Evolutionary conservation across 2,888 invertebrate species (phyloP).

Genomic region (Keiferia lycopersicella): DNA sequence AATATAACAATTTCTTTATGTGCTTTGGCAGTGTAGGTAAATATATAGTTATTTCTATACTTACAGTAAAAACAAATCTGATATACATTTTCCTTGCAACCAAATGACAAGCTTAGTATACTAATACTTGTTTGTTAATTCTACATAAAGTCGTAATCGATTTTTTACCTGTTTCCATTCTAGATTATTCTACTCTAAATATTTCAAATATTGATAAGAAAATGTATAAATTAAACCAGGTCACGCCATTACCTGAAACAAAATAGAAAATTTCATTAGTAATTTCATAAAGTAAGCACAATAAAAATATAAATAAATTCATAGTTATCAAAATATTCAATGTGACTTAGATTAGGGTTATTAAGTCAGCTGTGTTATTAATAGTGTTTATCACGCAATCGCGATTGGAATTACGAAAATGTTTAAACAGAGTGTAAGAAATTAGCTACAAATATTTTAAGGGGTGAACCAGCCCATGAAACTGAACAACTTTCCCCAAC

Average conservation of each 20-base stretch:
- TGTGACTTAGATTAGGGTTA: constrained; percentile 24
- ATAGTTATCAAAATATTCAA: constrained; percentile 22
- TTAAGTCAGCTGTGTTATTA: constrained; percentile 11
- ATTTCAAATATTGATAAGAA: not conserved
- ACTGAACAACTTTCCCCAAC: no score
- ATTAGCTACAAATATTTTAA: no score
- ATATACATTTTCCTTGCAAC: no score
- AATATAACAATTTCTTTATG: no score
- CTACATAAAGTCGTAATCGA: no score
- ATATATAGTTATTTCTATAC: no score
- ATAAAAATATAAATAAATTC: constrained; percentile 17
- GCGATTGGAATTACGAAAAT: not conserved
- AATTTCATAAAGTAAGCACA: not conserved
- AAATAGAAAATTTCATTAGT: constrained; percentile 17
- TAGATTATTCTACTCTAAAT: not conserved
- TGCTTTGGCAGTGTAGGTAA: no score
- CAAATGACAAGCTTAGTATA: no score
- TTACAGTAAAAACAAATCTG: no score
- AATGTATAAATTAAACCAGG: constrained; percentile 1
- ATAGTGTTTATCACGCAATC: constrained; percentile 22
- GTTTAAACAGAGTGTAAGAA: no score
- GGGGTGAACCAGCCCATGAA: no score
- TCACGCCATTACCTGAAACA: constrained; percentile 33
- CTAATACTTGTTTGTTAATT: no score
- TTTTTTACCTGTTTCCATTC: not conserved